A percentile compares a stretch with the other conserved stretches of the same genome.
Conservation (phyloP, 92 coral and sea anemone genomes). For the Umimayanthus chanpuru region DNA sequence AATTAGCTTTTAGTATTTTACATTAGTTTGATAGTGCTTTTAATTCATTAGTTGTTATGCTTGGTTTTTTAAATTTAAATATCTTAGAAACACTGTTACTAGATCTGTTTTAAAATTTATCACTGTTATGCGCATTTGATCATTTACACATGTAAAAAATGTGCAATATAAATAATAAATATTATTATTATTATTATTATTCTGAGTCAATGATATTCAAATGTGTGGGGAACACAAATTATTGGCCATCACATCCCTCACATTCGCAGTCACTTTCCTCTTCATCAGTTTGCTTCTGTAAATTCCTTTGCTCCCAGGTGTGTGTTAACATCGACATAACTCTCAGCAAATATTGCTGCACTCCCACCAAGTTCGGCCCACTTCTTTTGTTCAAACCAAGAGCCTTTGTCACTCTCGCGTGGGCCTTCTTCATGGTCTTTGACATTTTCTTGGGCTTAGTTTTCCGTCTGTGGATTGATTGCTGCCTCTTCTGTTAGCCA, state of each 20-base stretch:
- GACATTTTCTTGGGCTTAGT: not conserved
- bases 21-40: no score
- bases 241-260: not conserved
- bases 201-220: not conserved
- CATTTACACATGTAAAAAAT: no score
- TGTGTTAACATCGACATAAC: not conserved
- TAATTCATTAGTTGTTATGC: no score
- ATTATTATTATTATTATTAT: no score
- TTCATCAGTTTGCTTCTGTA: not conserved
- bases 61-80: no score
- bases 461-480: conserved; percentile 1
- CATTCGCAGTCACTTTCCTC: not conserved
- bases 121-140: no score
- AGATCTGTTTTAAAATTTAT: no score
- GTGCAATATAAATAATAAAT: no score
- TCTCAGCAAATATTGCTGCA: not conserved
- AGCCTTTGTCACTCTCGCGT: conserved; percentile 3
- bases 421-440: not conserved
- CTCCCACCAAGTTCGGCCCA: not conserved
- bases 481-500: not conserved
- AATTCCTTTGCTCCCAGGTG: not conserved
- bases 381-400: not conserved
- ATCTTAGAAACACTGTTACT: no score
- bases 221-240: not conserved
- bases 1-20: no score